Evolutionary conservation across 2,888 invertebrate species (phyloP).

Genomic region (Melinaea menophilus): DNA sequence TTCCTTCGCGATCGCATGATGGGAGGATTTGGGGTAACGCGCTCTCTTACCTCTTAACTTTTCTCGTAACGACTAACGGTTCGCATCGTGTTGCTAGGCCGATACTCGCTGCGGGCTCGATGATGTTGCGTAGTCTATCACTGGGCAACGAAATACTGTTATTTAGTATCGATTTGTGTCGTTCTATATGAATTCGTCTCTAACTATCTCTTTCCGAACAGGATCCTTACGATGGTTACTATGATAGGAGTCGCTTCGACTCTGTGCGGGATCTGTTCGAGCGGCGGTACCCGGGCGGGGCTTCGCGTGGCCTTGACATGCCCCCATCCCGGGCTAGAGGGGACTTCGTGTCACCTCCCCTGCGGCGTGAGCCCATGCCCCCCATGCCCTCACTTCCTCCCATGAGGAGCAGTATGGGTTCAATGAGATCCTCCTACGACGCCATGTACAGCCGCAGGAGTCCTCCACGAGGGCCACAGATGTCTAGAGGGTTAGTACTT

Average conservation of each 20-base stretch:
- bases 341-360: conserved; percentile 85
- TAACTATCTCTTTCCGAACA: conserved; percentile 39
- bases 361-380: conserved; percentile 87
- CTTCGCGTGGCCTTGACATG: conserved; percentile 74
- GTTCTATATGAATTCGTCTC: not conserved
- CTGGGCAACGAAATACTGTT: conserved; percentile 9
- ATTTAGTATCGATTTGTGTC: not conserved
- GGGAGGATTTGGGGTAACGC: conserved; percentile 91
- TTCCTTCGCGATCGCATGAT: conserved; percentile 95
- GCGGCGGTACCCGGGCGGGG: conserved; percentile 84
- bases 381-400: conserved; percentile 86
- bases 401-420: conserved; percentile 79
- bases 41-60: conserved; percentile 49
- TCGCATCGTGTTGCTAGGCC: conserved; percentile 53
- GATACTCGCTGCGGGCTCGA: conserved; percentile 44
- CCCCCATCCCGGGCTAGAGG: conserved; percentile 77
- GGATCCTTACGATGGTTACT: conserved; percentile 88
- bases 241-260: conserved; percentile 86
- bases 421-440: conserved; percentile 86
- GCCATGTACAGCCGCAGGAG: conserved; percentile 90
- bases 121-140: conserved; percentile 49
- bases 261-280: conserved; percentile 89
- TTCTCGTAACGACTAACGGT: conserved; percentile 54
- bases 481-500: conserved; percentile 71
- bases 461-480: conserved; percentile 80